These are phyloP conservation scores for Calameuta pallipes DNA, from an alignment of 2,888 invertebrate genomes.

Conservation along the genomic window DNA sequence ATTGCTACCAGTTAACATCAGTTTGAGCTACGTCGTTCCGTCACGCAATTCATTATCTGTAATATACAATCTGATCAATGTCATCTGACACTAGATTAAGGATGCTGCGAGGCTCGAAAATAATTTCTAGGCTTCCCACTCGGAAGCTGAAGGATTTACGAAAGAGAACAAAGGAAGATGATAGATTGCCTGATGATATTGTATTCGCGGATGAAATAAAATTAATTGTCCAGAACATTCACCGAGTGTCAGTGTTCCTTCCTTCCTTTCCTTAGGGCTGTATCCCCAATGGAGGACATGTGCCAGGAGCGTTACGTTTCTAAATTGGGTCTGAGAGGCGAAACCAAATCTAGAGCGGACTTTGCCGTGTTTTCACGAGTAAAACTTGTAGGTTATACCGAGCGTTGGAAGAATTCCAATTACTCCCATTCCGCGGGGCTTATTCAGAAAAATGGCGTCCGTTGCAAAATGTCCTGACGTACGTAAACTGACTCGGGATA, in stretches of 20 bases:
- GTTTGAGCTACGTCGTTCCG: not conserved
- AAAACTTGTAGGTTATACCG: not conserved
- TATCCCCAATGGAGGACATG: too few species aligned
- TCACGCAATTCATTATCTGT: not conserved
- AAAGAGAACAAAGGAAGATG: not conserved
- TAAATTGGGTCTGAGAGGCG: not conserved
- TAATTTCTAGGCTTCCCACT: not conserved
- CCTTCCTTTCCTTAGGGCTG: too few species aligned
- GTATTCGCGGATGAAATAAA: not conserved
- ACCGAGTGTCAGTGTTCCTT: not conserved
- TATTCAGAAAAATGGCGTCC: not conserved
- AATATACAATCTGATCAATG: not conserved
- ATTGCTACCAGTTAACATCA: not conserved
- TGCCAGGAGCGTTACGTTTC: not conserved
- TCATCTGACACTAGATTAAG: not conserved
- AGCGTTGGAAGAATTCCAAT: conserved; percentile 1
- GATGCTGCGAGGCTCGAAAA: not conserved
- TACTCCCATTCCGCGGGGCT: not conserved
- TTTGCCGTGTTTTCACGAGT: not conserved
- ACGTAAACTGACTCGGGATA: not conserved
- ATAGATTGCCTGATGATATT: not conserved
- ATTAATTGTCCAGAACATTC: not conserved
- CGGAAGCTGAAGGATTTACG: not conserved
- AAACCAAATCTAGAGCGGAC: not conserved
- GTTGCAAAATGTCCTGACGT: not conserved